These are phyloP conservation scores for Zele albiditarsus DNA, from an alignment of 2,888 invertebrate genomes.

Conservation along the genomic window DNA sequence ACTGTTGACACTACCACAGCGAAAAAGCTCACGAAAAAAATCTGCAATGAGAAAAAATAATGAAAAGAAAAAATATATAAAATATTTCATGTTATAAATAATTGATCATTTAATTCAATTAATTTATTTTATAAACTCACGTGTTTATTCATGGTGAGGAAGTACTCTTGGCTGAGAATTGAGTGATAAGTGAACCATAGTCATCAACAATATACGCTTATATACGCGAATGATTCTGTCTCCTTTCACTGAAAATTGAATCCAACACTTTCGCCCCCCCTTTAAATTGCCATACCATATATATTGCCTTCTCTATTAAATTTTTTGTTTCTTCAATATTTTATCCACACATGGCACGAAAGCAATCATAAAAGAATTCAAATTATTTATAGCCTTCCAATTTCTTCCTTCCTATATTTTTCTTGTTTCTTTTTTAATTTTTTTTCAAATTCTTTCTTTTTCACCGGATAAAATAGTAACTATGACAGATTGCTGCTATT, in stretches of 20 bases:
- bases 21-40: conserved; percentile 25
- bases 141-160: conserved; percentile 42
- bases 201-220: conserved; percentile 60
- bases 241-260: conserved; percentile 64
- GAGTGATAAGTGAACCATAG: conserved; percentile 61
- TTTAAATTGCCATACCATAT: conserved; percentile 36
- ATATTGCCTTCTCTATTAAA: background rate
- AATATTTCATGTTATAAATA: background rate
- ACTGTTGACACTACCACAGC: conserved; percentile 51
- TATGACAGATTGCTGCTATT: background rate
- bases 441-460: background rate
- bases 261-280: conserved; percentile 58
- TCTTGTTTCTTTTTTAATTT: background rate
- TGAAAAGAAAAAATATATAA: background rate
- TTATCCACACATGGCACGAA: background rate
- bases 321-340: background rate
- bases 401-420: background rate
- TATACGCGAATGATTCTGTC: conserved; percentile 68
- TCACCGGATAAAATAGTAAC: background rate
- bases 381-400: background rate
- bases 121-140: conserved; percentile 7
- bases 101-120: background rate
- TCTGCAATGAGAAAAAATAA: conserved; percentile 52
- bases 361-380: background rate
- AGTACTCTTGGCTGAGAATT: conserved; percentile 39